A percentile compares a stretch with the other conserved stretches of the same genome.
phyloP scores from a whole-genome alignment of 2,113 vertebrate species.

The Neodon shergylaensis region DNA sequence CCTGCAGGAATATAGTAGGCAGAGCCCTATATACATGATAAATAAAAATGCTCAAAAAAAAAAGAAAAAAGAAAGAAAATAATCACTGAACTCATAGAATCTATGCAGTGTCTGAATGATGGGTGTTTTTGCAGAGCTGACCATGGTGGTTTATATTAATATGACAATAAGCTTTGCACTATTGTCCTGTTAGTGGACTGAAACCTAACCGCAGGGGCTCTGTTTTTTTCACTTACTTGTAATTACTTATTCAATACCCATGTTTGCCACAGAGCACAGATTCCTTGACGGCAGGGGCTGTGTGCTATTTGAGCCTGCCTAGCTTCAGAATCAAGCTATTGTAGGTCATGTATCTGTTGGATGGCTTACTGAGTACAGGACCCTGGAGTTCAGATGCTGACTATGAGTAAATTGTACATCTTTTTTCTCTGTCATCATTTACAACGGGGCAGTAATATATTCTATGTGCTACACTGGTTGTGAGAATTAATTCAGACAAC shows the following conservation, averaged over 20 bases:
- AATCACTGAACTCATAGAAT: background rate
- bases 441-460: background rate
- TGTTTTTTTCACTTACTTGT: background rate
- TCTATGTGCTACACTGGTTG: background rate
- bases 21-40: too few species aligned
- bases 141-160: background rate
- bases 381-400: background rate
- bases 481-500: slow-evolving; percentile 10
- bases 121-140: background rate
- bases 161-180: background rate
- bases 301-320: background rate
- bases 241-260: background rate
- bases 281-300: background rate
- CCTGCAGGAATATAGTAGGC: too few species aligned
- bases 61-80: background rate
- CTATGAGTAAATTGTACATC: background rate
- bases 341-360: background rate
- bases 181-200: background rate
- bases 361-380: background rate
- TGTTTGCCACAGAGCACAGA: background rate
- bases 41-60: too few species aligned
- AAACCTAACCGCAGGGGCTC: background rate
- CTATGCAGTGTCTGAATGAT: background rate
- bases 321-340: background rate
- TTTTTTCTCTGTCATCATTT: background rate